A percentile compares a stretch with the other conserved stretches of the same genome.
Evolutionary conservation across 2,888 invertebrate species (phyloP).

Genomic region (Oithona nana): DNA sequence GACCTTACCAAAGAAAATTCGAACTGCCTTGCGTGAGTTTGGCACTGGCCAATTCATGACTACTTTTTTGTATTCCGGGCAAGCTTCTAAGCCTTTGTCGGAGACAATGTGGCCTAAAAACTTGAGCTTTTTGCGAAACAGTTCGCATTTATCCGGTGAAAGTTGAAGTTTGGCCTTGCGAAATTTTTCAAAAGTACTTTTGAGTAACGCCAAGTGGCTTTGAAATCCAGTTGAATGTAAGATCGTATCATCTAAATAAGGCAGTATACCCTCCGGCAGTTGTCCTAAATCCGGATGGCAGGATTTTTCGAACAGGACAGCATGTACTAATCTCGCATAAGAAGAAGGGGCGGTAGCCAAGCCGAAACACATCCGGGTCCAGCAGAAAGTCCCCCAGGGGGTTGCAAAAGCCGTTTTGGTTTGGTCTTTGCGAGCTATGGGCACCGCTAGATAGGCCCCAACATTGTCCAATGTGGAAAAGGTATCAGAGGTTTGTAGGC

Average conservation of each 20-base stretch:
- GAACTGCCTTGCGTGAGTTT: slow-evolving; percentile 17
- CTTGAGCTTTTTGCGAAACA: not conserved
- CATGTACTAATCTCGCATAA: not conserved
- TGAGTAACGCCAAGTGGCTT: not conserved
- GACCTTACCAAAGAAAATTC: slow-evolving; percentile 19
- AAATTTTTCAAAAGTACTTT: not conserved
- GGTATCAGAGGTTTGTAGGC: not conserved
- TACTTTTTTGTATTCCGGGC: slow-evolving; percentile 18
- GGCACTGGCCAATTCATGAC: slow-evolving; percentile 18
- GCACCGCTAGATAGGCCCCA: not conserved
- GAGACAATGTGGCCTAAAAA: slow-evolving; percentile 20
- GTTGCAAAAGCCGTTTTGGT: not conserved
- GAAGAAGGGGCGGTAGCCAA: not conserved
- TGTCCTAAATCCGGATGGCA: no score
- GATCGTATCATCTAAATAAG: not conserved
- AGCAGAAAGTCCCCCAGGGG: not conserved
- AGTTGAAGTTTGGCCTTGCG: not conserved
- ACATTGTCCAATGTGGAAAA: not conserved
- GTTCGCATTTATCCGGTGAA: slow-evolving; percentile 1
- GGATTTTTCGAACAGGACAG: no score
- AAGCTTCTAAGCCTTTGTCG: slow-evolving; percentile 5
- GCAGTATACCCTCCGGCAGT: not conserved
- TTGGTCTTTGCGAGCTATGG: not conserved
- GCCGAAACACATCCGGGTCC: not conserved
- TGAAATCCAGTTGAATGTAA: not conserved